phyloP scores from a whole-genome alignment of 2,797 vertebrate species.

The Epinephelus coioides region DNA sequence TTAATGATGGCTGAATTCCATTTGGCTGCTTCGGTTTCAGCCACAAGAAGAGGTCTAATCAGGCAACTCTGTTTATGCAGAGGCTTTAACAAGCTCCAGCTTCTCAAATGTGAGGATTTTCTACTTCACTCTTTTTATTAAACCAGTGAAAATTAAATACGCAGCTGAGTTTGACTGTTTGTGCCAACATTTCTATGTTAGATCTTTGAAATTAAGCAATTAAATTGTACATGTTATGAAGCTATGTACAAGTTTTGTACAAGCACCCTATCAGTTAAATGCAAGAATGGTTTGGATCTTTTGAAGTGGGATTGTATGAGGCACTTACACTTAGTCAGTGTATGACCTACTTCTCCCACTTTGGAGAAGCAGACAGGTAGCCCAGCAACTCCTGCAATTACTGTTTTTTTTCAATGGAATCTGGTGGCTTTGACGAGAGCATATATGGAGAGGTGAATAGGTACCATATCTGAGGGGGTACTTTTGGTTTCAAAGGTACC shows the following conservation, averaged over 20 bases:
- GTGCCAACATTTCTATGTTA: background rate
- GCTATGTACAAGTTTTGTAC: no score
- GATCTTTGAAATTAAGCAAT: background rate
- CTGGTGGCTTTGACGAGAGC: no score
- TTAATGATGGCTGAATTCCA: conserved; percentile 26
- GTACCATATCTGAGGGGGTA: no score
- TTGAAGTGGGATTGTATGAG: no score
- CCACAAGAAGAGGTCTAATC: background rate
- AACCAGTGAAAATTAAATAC: background rate
- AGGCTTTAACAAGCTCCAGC: background rate
- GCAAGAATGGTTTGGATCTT: no score
- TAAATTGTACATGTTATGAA: background rate
- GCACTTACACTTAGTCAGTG: no score
- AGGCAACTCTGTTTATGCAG: background rate
- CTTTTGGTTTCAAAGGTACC: no score
- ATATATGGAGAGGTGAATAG: no score
- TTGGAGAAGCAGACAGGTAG: no score
- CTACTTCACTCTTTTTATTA: background rate
- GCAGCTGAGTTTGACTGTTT: background rate
- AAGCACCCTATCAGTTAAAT: background rate
- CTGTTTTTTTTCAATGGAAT: no score
- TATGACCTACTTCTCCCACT: no score
- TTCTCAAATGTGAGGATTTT: background rate
- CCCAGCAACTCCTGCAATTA: no score
- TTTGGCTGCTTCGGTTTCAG: conserved; percentile 5